Percentiles rank a stretch among this genome's conserved stretches.
These are phyloP conservation scores for Drosophila basisetae DNA, from an alignment of 2,888 invertebrate genomes.

Conservation along the genomic window DNA sequence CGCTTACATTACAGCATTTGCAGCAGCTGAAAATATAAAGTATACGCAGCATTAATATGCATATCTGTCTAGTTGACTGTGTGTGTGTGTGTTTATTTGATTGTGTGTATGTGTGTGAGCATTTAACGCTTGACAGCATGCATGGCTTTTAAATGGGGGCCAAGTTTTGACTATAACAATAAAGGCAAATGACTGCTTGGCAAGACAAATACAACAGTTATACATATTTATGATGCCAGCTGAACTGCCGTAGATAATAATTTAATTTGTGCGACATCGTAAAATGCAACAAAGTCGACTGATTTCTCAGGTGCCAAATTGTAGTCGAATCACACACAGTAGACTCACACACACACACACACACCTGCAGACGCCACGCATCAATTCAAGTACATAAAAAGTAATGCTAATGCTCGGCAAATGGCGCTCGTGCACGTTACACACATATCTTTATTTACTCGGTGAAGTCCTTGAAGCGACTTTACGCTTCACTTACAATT, in stretches of 20 bases:
- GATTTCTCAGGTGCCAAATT: slow-evolving; percentile 26
- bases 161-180: slow-evolving; percentile 71
- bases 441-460: slow-evolving; percentile 59
- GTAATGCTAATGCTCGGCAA: slow-evolving; percentile 66
- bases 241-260: slow-evolving; percentile 71
- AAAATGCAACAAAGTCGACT: slow-evolving; percentile 58
- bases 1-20: slow-evolving; percentile 63
- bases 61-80: slow-evolving; percentile 45
- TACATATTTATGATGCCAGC: slow-evolving; percentile 57
- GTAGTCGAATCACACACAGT: slow-evolving; percentile 13
- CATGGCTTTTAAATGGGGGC: slow-evolving; percentile 63
- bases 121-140: slow-evolving; percentile 69
- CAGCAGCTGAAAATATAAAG: slow-evolving; percentile 72
- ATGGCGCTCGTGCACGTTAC: slow-evolving; percentile 52
- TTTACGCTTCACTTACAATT: slow-evolving; percentile 72
- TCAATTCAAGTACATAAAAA: slow-evolving; percentile 68
- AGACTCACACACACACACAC: slow-evolving; percentile 1
- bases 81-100: slow-evolving; percentile 12
- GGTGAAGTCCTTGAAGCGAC: slow-evolving; percentile 11
- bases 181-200: slow-evolving; percentile 67
- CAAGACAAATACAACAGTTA: slow-evolving; percentile 5
- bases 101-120: slow-evolving; percentile 47
- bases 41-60: slow-evolving; percentile 76
- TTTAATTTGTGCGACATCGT: slow-evolving; percentile 65
- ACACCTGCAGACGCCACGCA: slow-evolving; percentile 18